Evolutionary conservation across 2,888 invertebrate genomes (phyloP), one percentile per base, ranked within the genome.

Genomic region (Leptodirus hochenwartii): DNA sequence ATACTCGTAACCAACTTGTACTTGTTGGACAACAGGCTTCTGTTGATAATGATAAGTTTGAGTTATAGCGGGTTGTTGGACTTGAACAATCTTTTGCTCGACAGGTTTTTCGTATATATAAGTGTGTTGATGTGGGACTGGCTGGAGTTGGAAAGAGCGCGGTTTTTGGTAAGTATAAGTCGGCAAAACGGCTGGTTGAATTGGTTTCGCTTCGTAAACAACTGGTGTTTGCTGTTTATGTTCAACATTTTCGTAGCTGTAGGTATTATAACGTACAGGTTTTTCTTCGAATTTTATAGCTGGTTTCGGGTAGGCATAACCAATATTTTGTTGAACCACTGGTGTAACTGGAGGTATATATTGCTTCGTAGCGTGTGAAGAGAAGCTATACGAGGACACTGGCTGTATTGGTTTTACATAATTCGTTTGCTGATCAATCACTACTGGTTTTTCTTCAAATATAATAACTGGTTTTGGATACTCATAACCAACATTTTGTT

Each of bases 11-110:
- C 45, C 29, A 29, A 17, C 29, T 27, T 15, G 32, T 22, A 31
- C 15, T 23, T 15, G 22, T 31, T 33, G 8, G 30, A 8, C 5
- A 8, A 8, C 24, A 24, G 15, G n/a, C 14, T 6, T 5, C 14
- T 26, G 13, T 17, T 53, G 39, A 37, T 53, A 53, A 27, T 59
- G 56, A 31, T 58, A 42, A 2, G 53, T 56, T 45, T 60, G 55
- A 8, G 58, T 55, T 1, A 54, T 51, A 2, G 56, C 41, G 38
- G 1, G 44, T 42, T 2, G 46, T 50, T 2, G 16, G 9, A 30
- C 30, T 2, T 29, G 24, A 10, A 31, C 29, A 31, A 51, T 35
- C 1, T 45, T 43, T 2, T 45, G 42, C 29, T 54, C 45, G 9
- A n/a, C n/a, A n/a, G n/a, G n/a, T n/a, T n/a, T n/a, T n/a, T n/a